phyloP scores from a whole-genome alignment of 2,113 vertebrate species.

The Brachyhypopomus gauderio region DNA sequence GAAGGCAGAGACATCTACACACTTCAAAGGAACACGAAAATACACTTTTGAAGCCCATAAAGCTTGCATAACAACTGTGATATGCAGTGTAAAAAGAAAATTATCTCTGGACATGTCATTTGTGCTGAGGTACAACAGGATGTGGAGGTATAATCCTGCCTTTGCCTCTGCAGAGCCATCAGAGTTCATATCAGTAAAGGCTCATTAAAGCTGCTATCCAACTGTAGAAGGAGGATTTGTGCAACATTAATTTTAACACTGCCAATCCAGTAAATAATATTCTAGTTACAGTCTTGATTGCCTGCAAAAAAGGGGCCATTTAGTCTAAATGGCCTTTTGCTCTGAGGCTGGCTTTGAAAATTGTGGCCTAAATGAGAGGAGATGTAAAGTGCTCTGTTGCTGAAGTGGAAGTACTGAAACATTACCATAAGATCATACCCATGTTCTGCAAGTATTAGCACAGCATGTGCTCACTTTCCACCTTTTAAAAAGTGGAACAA shows the following conservation, averaged over 20 bases:
- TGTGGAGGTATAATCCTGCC: conserved; percentile 65
- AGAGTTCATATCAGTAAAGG: conserved; percentile 80
- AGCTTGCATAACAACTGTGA: conserved; percentile 24
- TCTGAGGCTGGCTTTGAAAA: conserved; percentile 48
- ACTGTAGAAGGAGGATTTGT: conserved; percentile 79
- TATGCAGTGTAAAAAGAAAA: conserved; percentile 47
- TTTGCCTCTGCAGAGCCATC: conserved; percentile 73
- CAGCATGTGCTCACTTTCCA: not conserved
- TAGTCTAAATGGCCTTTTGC: conserved; percentile 55
- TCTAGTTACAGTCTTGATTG: conserved; percentile 75
- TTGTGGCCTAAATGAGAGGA: conserved; percentile 50
- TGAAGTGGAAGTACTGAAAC: conserved; percentile 43
- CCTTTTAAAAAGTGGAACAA: not conserved
- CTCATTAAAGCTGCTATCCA: conserved; percentile 81
- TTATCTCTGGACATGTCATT: conserved; percentile 60
- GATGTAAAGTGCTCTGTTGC: conserved; percentile 54
- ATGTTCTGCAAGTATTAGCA: conserved; percentile 35
- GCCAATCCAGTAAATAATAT: conserved; percentile 84
- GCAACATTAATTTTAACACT: conserved; percentile 87
- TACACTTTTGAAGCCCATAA: conserved; percentile 59
- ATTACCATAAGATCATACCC: conserved; percentile 41
- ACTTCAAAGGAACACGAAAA: conserved; percentile 68
- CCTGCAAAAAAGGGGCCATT: conserved; percentile 60
- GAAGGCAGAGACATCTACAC: conserved; percentile 54
- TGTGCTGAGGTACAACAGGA: conserved; percentile 63